phyloP scores from a whole-genome alignment of 2,113 vertebrate species.

The Dasyornis broadbenti region DNA sequence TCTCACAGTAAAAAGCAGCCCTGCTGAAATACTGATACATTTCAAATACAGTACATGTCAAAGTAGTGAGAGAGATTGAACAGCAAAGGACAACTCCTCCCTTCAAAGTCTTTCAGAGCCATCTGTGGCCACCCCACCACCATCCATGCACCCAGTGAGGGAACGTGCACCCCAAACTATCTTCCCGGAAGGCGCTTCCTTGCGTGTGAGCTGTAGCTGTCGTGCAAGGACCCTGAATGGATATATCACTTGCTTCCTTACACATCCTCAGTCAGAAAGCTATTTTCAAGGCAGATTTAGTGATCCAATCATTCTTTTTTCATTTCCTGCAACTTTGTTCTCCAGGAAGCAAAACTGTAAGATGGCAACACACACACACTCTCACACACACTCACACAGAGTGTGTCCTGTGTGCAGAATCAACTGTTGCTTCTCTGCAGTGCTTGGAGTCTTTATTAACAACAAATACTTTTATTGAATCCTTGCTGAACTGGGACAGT shows the following conservation, averaged over 20 bases:
- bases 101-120: not conserved
- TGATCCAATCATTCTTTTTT: not conserved
- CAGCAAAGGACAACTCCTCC: not conserved
- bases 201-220: not conserved
- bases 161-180: not conserved
- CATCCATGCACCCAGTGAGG: not conserved
- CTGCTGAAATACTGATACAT: not conserved
- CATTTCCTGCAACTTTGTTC: not conserved
- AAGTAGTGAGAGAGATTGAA: not conserved
- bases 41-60: not conserved
- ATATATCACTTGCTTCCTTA: not conserved
- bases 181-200: not conserved
- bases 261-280: not conserved
- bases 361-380: not conserved
- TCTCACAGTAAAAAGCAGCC: not conserved
- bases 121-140: not conserved
- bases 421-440: not conserved
- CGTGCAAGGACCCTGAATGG: not conserved
- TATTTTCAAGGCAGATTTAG: not conserved
- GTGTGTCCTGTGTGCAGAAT: not conserved
- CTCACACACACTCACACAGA: not conserved
- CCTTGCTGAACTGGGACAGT: not conserved
- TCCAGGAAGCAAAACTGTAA: not conserved
- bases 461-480: not conserved
- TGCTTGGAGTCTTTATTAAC: not conserved